Conservation (phyloP, 2,888 invertebrate species). For the Drosophila merina region DNA sequence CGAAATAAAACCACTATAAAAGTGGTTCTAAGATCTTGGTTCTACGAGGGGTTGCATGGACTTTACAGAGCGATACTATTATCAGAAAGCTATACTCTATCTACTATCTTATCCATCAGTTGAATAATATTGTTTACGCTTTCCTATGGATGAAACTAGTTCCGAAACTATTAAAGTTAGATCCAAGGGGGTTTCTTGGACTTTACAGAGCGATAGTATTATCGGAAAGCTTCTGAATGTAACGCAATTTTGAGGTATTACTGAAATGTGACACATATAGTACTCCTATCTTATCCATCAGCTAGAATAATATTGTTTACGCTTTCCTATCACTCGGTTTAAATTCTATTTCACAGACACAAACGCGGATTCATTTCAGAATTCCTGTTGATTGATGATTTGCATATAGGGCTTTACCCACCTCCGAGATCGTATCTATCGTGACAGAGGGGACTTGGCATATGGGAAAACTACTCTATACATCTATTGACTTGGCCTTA, state of each 20-base stretch:
- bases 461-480: constrained; percentile 43
- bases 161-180: constrained; percentile 7
- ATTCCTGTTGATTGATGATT: constrained; percentile 59
- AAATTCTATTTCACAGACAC: neutral
- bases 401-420: constrained; percentile 53
- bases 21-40: neutral
- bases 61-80: too few species aligned
- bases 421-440: constrained; percentile 40
- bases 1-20: neutral
- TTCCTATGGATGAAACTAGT: constrained; percentile 7
- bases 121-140: constrained; percentile 15
- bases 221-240: neutral
- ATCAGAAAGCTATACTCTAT: too few species aligned
- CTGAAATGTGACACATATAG: constrained; percentile 22
- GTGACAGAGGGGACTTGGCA: constrained; percentile 23
- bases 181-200: neutral
- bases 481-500: constrained; percentile 49
- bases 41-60: neutral
- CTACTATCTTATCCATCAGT: constrained; percentile 13
- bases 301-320: constrained; percentile 15
- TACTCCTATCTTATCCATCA: constrained; percentile 14
- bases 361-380: neutral
- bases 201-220: neutral
- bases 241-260: neutral
- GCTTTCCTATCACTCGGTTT: constrained; percentile 14